A percentile compares a stretch with the other conserved stretches of the same genome.
Conservation (phyloP, 2,797 vertebrate species). For the Notamacropus eugenii region DNA sequence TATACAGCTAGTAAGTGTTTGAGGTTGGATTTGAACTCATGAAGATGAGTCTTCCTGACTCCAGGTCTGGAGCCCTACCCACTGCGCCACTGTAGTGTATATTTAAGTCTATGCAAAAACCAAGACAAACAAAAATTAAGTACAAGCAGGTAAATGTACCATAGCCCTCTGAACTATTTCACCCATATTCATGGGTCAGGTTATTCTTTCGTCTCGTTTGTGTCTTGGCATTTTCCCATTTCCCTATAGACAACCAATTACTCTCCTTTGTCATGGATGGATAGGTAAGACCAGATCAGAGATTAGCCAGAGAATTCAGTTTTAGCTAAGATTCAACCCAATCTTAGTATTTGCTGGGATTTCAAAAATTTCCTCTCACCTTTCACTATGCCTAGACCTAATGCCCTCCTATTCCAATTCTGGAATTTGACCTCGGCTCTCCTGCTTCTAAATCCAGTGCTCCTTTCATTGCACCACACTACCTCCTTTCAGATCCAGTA, state of each 20-base stretch:
- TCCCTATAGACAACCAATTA: background rate
- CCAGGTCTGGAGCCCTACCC: background rate
- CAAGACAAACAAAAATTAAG: background rate
- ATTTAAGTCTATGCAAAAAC: background rate
- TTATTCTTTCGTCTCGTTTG: background rate
- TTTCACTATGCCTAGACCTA: background rate
- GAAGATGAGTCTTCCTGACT: background rate
- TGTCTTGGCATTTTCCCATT: slow-evolving; percentile 3
- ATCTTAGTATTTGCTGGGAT: background rate
- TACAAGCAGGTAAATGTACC: background rate
- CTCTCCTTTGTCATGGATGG: background rate
- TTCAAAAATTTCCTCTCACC: background rate
- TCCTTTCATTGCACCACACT: background rate
- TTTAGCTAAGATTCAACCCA: background rate
- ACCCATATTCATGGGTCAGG: background rate
- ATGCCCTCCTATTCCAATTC: slow-evolving; percentile 27
- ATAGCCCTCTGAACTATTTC: background rate
- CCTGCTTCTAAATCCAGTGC: background rate
- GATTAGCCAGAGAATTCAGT: background rate
- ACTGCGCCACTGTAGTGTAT: background rate
- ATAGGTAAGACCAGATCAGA: background rate
- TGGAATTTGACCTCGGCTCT: background rate
- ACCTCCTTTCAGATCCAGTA: background rate
- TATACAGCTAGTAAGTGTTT: background rate
- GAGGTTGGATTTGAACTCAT: background rate